These are phyloP conservation scores for Oncorhynchus clarkii DNA, from an alignment of 2,113 vertebrate genomes.

Conservation along the genomic window DNA sequence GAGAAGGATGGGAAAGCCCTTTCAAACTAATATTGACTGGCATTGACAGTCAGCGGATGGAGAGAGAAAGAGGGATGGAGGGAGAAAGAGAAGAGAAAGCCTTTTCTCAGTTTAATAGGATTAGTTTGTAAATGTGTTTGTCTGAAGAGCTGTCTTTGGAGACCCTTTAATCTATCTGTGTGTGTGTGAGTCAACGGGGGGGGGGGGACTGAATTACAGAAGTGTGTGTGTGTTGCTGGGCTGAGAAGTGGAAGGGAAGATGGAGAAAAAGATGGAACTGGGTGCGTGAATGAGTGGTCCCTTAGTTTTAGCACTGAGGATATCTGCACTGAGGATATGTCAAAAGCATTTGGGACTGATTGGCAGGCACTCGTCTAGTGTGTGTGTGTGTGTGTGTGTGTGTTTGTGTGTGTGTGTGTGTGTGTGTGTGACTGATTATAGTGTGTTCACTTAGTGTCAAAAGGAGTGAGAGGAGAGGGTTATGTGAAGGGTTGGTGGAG, in stretches of 20 bases:
- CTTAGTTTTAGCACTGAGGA: neutral
- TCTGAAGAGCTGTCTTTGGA: conserved; percentile 22
- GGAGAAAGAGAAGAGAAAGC: conserved; percentile 2
- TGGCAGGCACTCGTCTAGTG: neutral
- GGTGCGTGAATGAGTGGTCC: neutral
- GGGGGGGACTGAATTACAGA: too few relatives aligned
- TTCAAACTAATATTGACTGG: too few relatives aligned
- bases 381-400: conserved; percentile 11
- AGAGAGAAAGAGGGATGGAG: neutral
- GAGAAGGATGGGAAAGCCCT: neutral
- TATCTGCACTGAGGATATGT: neutral
- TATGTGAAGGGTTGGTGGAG: neutral
- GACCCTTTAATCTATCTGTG: neutral
- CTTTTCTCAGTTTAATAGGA: conserved; percentile 50
- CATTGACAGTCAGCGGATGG: too few relatives aligned
- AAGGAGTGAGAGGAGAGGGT: neutral
- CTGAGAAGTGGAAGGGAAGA: neutral
- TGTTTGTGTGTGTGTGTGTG: conserved; percentile 12
- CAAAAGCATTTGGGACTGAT: neutral
- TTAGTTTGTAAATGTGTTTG: conserved; percentile 54
- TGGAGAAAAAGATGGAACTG: neutral
- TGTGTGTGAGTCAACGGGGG: too few relatives aligned
- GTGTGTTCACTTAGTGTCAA: neutral
- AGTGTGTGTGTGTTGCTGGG: too few relatives aligned
- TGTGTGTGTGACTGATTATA: conserved; percentile 3